These are phyloP conservation scores for Ormyrus rosae DNA, from an alignment of 2,888 invertebrate genomes.

Conservation along the genomic window DNA sequence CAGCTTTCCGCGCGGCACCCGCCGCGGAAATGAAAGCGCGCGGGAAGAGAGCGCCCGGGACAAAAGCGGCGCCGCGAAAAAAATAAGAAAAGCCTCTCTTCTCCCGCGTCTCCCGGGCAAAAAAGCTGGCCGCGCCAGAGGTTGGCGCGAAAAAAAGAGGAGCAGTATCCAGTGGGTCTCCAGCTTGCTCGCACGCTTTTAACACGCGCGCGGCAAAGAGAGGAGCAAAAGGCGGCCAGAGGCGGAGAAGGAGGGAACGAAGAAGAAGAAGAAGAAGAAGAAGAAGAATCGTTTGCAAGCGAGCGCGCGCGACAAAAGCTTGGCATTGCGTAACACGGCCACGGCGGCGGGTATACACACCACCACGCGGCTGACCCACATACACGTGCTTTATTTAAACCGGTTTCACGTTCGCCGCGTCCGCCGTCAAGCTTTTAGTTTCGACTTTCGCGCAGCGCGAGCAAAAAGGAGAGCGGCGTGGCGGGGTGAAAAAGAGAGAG, in stretches of 20 bases:
- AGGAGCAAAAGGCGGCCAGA: too few relatives aligned
- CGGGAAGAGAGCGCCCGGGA: too few relatives aligned
- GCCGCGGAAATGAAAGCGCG: too few relatives aligned
- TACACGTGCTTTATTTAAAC: conserved; percentile 76
- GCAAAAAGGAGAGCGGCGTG: conserved; percentile 14
- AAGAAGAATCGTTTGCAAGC: conserved; percentile 18
- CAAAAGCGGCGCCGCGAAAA: too few relatives aligned
- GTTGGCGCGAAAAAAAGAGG: not conserved
- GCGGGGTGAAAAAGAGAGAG: conserved; percentile 4
- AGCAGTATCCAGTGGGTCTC: not conserved
- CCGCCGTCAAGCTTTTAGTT: conserved; percentile 67
- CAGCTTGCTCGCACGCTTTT: not conserved
- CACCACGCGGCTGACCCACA: conserved; percentile 74
- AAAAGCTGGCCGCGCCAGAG: too few relatives aligned
- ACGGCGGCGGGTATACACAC: conserved; percentile 29
- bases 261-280: conserved; percentile 8
- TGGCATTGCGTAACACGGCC: conserved; percentile 61
- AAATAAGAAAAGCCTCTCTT: too few relatives aligned
- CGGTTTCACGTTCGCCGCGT: conserved; percentile 68
- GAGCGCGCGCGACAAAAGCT: conserved; percentile 60
- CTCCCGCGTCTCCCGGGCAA: too few relatives aligned
- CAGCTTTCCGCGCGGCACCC: too few relatives aligned
- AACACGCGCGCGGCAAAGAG: not conserved
- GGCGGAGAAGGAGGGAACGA: not conserved
- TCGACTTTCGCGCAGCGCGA: conserved; percentile 64